Conservation (phyloP, 1,140 invertebrate species). For the Caenorhabditis tropicalis region DNA sequence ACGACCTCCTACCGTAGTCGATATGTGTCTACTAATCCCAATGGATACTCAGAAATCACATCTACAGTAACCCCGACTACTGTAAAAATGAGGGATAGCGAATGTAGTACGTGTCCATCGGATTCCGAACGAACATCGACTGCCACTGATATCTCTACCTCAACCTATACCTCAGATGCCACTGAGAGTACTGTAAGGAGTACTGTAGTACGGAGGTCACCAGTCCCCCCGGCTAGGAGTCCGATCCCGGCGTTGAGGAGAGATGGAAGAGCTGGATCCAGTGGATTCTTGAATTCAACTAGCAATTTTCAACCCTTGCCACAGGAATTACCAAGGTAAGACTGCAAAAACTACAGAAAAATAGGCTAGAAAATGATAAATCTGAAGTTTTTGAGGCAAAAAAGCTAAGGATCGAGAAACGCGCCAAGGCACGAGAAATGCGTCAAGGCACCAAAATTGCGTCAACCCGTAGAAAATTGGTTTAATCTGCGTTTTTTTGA, state of each 20-base stretch:
- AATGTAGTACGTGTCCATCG: conserved; percentile 33
- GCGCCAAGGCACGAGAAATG: no score
- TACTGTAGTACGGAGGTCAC: background rate
- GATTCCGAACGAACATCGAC: conserved; percentile 36
- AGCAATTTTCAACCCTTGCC: conserved; percentile 37
- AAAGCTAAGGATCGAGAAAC: no score
- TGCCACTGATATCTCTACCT: background rate
- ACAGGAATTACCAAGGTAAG: background rate
- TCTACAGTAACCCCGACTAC: background rate
- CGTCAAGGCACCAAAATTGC: no score
- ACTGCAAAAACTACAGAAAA: no score
- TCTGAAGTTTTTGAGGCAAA: background rate
- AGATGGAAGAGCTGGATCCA: background rate
- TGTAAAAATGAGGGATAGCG: background rate
- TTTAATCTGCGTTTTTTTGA: no score
- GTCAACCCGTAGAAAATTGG: no score
- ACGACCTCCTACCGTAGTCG: background rate
- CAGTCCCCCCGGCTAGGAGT: background rate
- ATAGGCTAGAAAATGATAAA: background rate
- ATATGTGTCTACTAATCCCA: conserved; percentile 26
- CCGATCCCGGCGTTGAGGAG: background rate
- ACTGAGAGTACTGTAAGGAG: conserved; percentile 26
- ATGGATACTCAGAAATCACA: background rate
- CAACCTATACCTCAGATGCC: background rate
- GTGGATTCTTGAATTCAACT: background rate